phyloP scores from a whole-genome alignment of 2,888 invertebrate genomes.

The Oscheius sp. region DNA sequence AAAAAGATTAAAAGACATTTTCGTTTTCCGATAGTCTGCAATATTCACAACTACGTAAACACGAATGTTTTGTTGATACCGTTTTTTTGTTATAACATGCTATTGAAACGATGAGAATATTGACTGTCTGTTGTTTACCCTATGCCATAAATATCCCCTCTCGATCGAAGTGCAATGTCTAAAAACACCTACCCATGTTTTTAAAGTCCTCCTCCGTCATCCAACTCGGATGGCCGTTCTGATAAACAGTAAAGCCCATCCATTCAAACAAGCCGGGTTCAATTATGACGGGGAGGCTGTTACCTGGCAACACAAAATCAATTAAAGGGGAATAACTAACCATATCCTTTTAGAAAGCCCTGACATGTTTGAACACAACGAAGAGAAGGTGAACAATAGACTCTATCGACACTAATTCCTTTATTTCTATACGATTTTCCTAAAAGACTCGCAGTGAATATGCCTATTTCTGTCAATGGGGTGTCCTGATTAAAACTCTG shows the following conservation, averaged over 20 bases:
- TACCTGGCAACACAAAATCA: too few species aligned
- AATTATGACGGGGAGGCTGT: background rate
- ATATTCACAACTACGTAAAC: too few species aligned
- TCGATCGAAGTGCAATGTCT: too few species aligned
- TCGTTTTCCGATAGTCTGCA: too few species aligned
- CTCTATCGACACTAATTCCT: background rate
- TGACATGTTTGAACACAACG: slow-evolving; percentile 2
- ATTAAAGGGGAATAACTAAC: background rate
- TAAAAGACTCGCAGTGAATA: background rate
- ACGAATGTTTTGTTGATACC: too few species aligned
- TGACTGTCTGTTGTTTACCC: too few species aligned
- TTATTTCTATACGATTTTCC: background rate
- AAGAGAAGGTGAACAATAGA: slow-evolving; percentile 8
- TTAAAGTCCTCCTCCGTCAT: background rate
- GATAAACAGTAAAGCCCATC: background rate
- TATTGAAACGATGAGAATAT: too few species aligned
- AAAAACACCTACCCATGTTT: too few species aligned
- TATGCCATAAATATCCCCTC: too few species aligned
- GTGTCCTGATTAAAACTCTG: background rate
- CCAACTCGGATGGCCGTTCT: slow-evolving; percentile 15
- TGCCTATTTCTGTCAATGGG: background rate
- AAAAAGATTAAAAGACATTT: too few species aligned
- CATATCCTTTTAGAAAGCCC: slow-evolving; percentile 12
- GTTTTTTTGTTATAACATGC: too few species aligned
- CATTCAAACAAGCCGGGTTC: slow-evolving; percentile 16